Evolutionary conservation across 2,797 vertebrate genomes (phyloP), one percentile per base, ranked within the genome.

Genomic region (Karalla daura): DNA sequence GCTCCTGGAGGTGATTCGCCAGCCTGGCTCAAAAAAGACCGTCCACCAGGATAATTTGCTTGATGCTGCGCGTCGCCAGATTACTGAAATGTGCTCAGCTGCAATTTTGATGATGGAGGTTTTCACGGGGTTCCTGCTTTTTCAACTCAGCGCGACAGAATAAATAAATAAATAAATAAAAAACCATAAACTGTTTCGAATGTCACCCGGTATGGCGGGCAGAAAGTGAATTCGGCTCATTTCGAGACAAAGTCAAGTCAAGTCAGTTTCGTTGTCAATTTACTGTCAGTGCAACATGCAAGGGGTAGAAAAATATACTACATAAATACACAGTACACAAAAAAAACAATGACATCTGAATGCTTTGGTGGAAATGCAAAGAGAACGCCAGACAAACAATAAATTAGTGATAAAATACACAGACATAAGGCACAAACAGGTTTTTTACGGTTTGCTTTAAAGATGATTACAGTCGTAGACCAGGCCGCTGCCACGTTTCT

Each of bases 1-100:
- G 82, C 84, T 91, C 71, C 89, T 92, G 92, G 89, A 91, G 88
- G 77, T 78, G 86, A 88, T 86, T 87, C 41, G n/a, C 68, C 45
- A 28, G 76, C 74, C 90, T 91, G 90, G 92, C 90, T 81, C 70
- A 63, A 58, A 72, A n/a, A 63, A 78, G 40, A 62, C 68, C 15
- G 80, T 86, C 88, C 85, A 89, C 85, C 88, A 88, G 86, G 75
- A 87, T 88, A 74, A 91, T 89, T 88, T 85, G 79, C 81, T 83
- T 51, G 63, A 74, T 58, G 83, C 76, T 43, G 74, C 46, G 71
- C 45, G 67, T 76, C 44, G 86, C 85, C 88, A 91, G 89, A 91
- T 85, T 80, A 87, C 64, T 83, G 89, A 84, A 88, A 80, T 83
- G 81, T 80, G 84, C 78, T 89, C 85, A 86, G 82, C 74, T 88